Conservation (phyloP, 2,113 vertebrate genomes). For the Tupaia chinensis region DNA sequence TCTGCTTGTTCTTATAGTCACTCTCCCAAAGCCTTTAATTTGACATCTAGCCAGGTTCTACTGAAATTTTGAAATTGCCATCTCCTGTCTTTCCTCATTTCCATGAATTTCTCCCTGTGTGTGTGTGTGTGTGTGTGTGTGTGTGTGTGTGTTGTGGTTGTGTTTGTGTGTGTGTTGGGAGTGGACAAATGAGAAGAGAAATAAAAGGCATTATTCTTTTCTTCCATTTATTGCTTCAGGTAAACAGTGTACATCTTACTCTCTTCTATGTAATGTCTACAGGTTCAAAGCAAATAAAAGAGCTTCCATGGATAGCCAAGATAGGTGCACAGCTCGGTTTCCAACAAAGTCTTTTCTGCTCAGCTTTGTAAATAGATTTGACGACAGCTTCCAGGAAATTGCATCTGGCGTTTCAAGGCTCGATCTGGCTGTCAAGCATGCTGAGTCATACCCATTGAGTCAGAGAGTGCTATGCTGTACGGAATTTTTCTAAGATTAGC, state of each 20-base stretch:
- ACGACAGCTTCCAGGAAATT: slow-evolving; percentile 75
- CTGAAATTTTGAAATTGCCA: slow-evolving; percentile 35
- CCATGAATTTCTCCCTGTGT: not conserved
- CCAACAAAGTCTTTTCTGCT: slow-evolving; percentile 52
- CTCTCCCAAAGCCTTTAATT: slow-evolving; percentile 40
- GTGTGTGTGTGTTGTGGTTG: not conserved
- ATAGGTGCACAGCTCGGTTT: slow-evolving; percentile 40
- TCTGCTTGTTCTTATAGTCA: slow-evolving; percentile 65
- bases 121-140: not conserved
- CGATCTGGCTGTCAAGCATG: slow-evolving; percentile 46
- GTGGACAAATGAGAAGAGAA: not conserved
- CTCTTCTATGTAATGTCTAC: not conserved
- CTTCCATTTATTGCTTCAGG: not conserved
- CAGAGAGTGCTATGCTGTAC: slow-evolving; percentile 11
- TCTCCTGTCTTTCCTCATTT: not conserved
- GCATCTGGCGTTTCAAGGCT: slow-evolving; percentile 67
- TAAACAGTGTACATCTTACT: not conserved
- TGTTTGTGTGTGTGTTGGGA: not conserved
- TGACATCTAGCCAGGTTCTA: slow-evolving; percentile 50
- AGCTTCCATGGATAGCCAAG: not conserved
- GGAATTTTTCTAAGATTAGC: slow-evolving; percentile 53
- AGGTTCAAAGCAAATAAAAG: not conserved
- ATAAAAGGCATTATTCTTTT: not conserved
- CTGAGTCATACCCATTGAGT: slow-evolving; percentile 66
- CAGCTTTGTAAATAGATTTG: slow-evolving; percentile 68